Base-by-base conservation (phyloP, 2,113 vertebrate genomes). In the Motacilla alba region DNA sequence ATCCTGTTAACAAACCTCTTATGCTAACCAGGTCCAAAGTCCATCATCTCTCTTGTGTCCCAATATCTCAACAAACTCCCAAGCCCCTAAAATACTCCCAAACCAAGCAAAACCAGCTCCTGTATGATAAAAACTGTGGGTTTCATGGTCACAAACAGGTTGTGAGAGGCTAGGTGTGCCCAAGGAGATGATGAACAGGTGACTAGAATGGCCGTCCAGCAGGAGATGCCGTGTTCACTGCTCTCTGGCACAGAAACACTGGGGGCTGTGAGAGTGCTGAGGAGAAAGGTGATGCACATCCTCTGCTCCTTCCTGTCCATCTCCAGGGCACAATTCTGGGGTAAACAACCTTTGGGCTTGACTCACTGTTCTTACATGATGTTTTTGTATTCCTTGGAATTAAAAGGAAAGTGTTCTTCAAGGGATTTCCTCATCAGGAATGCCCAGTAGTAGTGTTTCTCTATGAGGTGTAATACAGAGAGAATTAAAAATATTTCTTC, bases 221-320 rank as follows among this genome's bases (percentile, higher is more conserved):
- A 43, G 21, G 11, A 73, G 49, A 66, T 91, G 33, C 76, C 43
- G 7, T 2, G 0, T 7, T 22, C 12, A 6, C 16, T 59, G 31
- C 19, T 81, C 10, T 64, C 22, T 55, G 81, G 26, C 21, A 46
- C 13, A n/a, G 63, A 20, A 69, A 3, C 7, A 1, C 2, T 23
- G 67, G 7, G 31, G 35, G 6, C 47, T 68, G 11, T 60, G 33
- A 44, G 14, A 14, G 14, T n/a, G 6, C 62, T 41, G 72, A 83
- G 62, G 14, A 59, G 78, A 35, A 66, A 13, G 26, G 30, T 27
- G 9, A 41, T 0, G 4, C 5, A 9, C 0, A 1, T 52, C 7
- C 1, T 31, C 46, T 80, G 2, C 10, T 80, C 31, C 18, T 79
- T 58, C 24, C 44, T 79, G 37, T 41, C 67, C 27, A 1, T 70